A percentile compares a stretch with the other conserved stretches of the same genome.
Evolutionary conservation across 2,113 vertebrate genomes (phyloP).

Genomic region (Solea solea): DNA sequence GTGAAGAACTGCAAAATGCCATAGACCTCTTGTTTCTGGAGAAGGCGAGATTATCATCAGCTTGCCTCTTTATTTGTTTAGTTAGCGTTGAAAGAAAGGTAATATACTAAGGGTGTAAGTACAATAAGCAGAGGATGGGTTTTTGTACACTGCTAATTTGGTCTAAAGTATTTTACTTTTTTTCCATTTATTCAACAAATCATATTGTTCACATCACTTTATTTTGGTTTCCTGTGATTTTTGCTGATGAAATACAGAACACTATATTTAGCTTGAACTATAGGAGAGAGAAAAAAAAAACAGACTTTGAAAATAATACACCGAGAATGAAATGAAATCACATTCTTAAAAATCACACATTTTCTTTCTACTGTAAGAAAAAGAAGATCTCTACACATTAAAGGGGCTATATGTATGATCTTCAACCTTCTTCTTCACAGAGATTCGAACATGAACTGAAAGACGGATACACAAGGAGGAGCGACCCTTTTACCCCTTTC

Average conservation of each 20-base stretch:
- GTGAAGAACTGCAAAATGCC: slow-evolving; percentile 46
- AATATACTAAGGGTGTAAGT: slow-evolving; percentile 65
- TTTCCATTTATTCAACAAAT: slow-evolving; percentile 43
- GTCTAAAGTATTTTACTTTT: slow-evolving; percentile 55
- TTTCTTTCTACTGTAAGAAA: too few species aligned
- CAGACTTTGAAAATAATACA: neutral
- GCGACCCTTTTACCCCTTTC: too few species aligned
- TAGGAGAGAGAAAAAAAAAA: slow-evolving; percentile 46
- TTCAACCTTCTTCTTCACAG: too few species aligned
- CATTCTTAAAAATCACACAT: slow-evolving; percentile 7
- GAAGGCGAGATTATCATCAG: slow-evolving; percentile 79
- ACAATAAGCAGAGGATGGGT: slow-evolving; percentile 56
- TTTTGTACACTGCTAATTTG: slow-evolving; percentile 58
- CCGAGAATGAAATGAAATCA: slow-evolving; percentile 24
- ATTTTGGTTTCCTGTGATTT: slow-evolving; percentile 39
- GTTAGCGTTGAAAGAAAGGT: slow-evolving; percentile 70
- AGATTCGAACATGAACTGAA: too few species aligned
- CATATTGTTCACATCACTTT: slow-evolving; percentile 29
- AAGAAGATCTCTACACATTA: too few species aligned
- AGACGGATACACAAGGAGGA: too few species aligned
- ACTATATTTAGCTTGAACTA: slow-evolving; percentile 34
- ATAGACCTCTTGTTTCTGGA: slow-evolving; percentile 54
- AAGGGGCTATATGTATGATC: too few species aligned
- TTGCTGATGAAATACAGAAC: slow-evolving; percentile 17
- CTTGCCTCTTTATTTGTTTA: slow-evolving; percentile 71